phyloP scores from a whole-genome alignment of 1,140 invertebrate genomes.

The Papilio dardanus region DNA sequence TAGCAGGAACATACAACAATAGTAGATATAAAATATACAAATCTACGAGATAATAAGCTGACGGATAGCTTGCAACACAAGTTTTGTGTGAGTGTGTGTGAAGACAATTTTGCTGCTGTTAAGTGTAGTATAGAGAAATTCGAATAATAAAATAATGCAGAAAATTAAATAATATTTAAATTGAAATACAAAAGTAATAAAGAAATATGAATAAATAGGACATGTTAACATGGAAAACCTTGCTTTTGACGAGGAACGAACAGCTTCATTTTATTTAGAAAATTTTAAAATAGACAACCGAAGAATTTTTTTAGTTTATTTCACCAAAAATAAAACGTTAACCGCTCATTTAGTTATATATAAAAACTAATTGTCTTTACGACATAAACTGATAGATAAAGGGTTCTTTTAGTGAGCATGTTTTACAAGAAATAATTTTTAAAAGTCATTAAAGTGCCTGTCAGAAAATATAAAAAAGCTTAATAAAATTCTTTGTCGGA shows the following conservation, averaged over 20 bases:
- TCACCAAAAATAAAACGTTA: no score
- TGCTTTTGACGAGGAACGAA: no score
- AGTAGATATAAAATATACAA: conserved; percentile 26
- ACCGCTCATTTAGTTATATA: no score
- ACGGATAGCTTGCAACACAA: conserved; percentile 15
- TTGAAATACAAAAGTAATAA: not conserved
- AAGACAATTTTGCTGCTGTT: conserved; percentile 35
- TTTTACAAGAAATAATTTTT: no score
- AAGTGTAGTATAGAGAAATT: not conserved
- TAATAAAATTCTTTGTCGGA: not conserved
- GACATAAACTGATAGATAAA: no score
- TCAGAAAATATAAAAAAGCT: conserved; percentile 31
- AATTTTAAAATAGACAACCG: no score
- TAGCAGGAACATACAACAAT: conserved; percentile 30
- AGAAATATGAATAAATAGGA: not conserved
- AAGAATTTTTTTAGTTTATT: no score
- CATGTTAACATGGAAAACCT: no score
- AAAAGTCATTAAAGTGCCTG: no score
- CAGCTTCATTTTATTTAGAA: no score
- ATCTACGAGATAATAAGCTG: conserved; percentile 31
- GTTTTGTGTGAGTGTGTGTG: not conserved
- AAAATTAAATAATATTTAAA: not conserved
- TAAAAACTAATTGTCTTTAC: no score
- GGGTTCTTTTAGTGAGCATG: no score
- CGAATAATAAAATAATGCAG: not conserved